Conservation (phyloP, 2,888 invertebrate species). For the Tigriopus californicus region DNA sequence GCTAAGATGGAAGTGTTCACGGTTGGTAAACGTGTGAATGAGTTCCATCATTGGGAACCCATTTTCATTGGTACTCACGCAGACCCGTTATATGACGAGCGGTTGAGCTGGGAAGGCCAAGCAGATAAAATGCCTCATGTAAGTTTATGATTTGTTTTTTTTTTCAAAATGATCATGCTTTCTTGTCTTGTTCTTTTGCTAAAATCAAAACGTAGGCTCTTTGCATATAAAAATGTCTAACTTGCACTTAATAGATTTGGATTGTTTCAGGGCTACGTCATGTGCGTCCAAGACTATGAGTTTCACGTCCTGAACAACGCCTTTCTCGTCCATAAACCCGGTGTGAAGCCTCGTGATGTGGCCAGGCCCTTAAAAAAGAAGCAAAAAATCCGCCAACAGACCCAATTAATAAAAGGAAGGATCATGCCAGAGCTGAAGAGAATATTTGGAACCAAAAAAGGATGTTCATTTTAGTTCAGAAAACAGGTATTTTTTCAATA, state of each 20-base stretch:
- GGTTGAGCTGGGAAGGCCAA: constrained; percentile 84
- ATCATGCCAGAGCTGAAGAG: not conserved
- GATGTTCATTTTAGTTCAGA: not conserved
- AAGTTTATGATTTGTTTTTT: constrained; percentile 15
- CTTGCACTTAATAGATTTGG: no score
- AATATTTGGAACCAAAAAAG: not conserved
- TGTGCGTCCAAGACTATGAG: not conserved
- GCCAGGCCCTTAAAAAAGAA: no score
- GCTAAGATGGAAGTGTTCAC: constrained; percentile 52
- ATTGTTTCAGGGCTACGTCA: not conserved
- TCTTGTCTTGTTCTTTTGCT: not conserved
- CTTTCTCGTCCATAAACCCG: not conserved
- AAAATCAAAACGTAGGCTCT: no score
- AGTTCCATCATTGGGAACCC: constrained; percentile 74
- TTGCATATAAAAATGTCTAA: no score
- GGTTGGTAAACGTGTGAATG: constrained; percentile 58
- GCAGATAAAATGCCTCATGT: constrained; percentile 94
- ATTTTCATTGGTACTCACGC: constrained; percentile 76
- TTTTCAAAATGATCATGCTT: no score
- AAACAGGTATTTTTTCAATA: no score
- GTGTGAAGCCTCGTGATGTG: not conserved
- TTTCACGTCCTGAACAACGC: not conserved
- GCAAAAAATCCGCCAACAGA: not conserved
- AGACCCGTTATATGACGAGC: constrained; percentile 48
- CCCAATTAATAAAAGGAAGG: not conserved